A percentile compares a stretch with the other conserved stretches of the same genome.
phyloP scores from a whole-genome alignment of 1,140 invertebrate species.

The Schlechtendalia chinensis region DNA sequence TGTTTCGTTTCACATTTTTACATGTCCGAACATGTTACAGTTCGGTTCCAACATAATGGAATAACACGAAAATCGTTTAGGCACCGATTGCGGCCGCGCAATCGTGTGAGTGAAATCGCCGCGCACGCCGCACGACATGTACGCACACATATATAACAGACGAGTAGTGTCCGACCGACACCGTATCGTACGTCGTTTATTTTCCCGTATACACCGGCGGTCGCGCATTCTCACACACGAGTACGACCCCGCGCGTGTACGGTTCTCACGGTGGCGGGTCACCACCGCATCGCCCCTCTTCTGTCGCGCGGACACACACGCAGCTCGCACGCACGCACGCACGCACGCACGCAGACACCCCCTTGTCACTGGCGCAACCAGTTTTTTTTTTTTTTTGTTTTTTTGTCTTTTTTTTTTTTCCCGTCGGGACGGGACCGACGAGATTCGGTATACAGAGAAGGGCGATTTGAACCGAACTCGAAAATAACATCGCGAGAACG shows the following conservation, averaged over 20 bases:
- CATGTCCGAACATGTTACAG: too few relatives aligned
- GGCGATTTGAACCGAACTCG: slow-evolving; percentile 14
- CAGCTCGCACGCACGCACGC: too few relatives aligned
- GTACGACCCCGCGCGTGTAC: slow-evolving; percentile 1
- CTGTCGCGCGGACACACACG: neutral
- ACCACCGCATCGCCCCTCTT: neutral
- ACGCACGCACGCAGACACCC: neutral
- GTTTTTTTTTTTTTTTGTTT: slow-evolving; percentile 18
- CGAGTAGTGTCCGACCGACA: neutral
- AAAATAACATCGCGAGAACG: slow-evolving; percentile 8
- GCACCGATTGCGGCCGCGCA: too few relatives aligned
- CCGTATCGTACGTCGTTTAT: too few relatives aligned
- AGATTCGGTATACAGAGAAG: neutral
- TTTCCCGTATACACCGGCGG: neutral
- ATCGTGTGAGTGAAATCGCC: too few relatives aligned
- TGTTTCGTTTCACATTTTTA: too few relatives aligned
- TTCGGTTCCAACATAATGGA: too few relatives aligned
- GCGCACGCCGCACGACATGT: too few relatives aligned
- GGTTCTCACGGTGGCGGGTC: slow-evolving; percentile 30
- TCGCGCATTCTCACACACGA: neutral
- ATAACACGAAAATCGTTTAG: too few relatives aligned
- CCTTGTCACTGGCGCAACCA: slow-evolving; percentile 20
- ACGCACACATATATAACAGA: too few relatives aligned
- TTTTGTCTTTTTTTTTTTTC: slow-evolving; percentile 15
- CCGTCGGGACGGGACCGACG: neutral